Evolutionary conservation across 2,113 vertebrate genomes (phyloP).

Genomic region (Phaethon lepturus): DNA sequence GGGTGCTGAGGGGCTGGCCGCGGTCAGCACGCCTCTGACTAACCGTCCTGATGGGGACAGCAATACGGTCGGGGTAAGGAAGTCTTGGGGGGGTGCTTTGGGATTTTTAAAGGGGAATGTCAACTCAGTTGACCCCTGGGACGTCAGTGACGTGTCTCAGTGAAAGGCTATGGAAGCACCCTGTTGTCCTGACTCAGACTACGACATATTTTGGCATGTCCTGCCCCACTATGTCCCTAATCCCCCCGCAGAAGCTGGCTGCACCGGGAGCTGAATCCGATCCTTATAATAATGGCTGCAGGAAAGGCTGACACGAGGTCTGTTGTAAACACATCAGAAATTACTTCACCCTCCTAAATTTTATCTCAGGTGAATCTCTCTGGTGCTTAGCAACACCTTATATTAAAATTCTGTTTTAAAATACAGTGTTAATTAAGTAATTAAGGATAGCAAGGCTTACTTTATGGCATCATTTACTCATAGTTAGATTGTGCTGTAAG

Average conservation of each 20-base stretch:
- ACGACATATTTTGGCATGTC: accelerated
- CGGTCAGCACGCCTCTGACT: background rate
- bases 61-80: accelerated
- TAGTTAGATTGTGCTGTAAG: slow-evolving; percentile 6
- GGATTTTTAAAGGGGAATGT: background rate
- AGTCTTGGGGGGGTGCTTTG: background rate
- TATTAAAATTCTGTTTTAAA: slow-evolving; percentile 29
- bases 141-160: background rate
- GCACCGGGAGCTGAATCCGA: background rate
- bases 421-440: slow-evolving; percentile 51
- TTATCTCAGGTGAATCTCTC: background rate
- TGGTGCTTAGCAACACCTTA: background rate
- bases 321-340: background rate
- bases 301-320: background rate
- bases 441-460: slow-evolving; percentile 25
- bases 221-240: accelerated
- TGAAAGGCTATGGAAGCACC: background rate
- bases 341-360: background rate
- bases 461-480: slow-evolving; percentile 51
- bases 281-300: background rate
- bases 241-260: accelerated
- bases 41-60: background rate
- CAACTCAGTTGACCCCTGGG: background rate
- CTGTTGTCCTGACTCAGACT: too few relatives aligned
- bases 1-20: accelerated